Evolutionary conservation across 92 coral and sea anemone genomes (phyloP).

Genomic region (Porites lobata): DNA sequence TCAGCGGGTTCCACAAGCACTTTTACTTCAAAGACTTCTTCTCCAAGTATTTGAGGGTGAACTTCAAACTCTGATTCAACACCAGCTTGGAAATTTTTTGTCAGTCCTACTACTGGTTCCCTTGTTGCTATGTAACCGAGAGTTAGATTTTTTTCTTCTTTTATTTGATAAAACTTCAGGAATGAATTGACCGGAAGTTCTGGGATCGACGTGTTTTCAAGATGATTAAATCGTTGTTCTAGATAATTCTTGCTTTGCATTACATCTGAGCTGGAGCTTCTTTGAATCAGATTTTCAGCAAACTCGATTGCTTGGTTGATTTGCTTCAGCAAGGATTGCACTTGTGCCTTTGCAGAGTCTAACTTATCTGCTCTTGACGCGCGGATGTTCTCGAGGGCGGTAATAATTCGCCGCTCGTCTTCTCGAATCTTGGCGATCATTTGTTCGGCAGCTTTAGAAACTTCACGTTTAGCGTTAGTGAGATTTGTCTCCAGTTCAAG

Average conservation of each 20-base stretch:
- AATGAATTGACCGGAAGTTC: background rate
- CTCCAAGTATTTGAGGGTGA: background rate
- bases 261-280: background rate
- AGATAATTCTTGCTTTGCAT: background rate
- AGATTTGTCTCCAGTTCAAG: background rate
- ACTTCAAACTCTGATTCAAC: background rate
- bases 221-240: background rate
- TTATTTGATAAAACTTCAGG: background rate
- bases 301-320: background rate
- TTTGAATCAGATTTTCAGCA: background rate
- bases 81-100: background rate
- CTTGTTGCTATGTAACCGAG: background rate
- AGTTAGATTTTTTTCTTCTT: background rate
- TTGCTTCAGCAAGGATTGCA: background rate
- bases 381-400: background rate
- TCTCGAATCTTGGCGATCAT: background rate
- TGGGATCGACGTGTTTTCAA: background rate
- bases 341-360: background rate
- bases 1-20: background rate
- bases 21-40: background rate
- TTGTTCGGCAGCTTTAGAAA: background rate
- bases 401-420: background rate
- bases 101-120: background rate
- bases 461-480: background rate
- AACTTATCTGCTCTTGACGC: background rate